Base-by-base conservation (phyloP, 2,888 invertebrate species). In the Caradrina clavipalpis region DNA sequence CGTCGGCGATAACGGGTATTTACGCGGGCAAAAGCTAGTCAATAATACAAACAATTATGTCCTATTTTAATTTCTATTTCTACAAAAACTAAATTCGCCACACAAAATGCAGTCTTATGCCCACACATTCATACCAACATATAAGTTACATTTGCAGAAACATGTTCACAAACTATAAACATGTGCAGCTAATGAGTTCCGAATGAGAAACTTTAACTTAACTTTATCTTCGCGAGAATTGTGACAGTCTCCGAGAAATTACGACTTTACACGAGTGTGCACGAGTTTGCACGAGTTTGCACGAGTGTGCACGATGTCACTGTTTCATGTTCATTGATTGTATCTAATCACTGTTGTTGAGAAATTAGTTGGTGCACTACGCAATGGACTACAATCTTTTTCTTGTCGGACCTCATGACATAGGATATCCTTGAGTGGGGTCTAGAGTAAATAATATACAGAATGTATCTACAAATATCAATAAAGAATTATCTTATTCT, bases 101-200 rank as follows among this genome's bases (percentile, higher is more conserved):
- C 15, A 31, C 56, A 51, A 64, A 74, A 11, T 19, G 4, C 17
- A 22, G 19, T 31, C 1, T 11, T 39, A 31, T 22, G 19, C 22
- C 15, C 35, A 35, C 8, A 55, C 15, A 51, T 26, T 61, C 21
- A 17, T 10, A n/a, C 19, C 35, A 50, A 73, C 54, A 55, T 53
- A 45, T 73, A 22, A 22, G 15, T 53, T n/a, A 35, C 35, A 35
- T 35, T 4, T 13, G 35, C 22, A 35, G 39, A 2, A 47, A 54
- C 72, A 76, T 49, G 55, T 60, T 31, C 35, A 22, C 54, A 69
- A 69, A 73, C 73, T 76, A 54, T 56, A 57, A 76, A 22, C 75
- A 78, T 72, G 65, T 78, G 78, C 78, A 78, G 21, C 75, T 76
- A 76, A 76, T 76, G 75, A 76, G 73, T 78, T 78, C 73, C 57